A percentile compares a stretch with the other conserved stretches of the same genome.
Evolutionary conservation across 2,888 invertebrate genomes (phyloP).

Genomic region (Microplitis deprimator): DNA sequence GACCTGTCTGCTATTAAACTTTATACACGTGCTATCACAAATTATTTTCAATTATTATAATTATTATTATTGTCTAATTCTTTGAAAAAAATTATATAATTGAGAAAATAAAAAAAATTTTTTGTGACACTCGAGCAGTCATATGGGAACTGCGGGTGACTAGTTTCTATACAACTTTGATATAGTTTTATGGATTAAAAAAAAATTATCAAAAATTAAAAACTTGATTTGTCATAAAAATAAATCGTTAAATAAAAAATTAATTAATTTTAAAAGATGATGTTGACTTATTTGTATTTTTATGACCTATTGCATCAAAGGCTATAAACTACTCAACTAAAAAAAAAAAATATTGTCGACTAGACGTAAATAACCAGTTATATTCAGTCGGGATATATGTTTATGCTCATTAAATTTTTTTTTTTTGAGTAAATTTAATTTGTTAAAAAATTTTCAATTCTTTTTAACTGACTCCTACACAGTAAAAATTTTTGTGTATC

Average conservation of each 20-base stretch:
- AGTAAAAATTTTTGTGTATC: too few relatives aligned
- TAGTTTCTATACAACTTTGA: not conserved
- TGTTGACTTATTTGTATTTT: not conserved
- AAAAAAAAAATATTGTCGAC: not conserved
- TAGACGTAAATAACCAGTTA: not conserved
- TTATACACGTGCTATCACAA: constrained; percentile 41
- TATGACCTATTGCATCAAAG: not conserved
- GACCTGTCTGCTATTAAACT: constrained; percentile 56
- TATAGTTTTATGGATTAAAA: not conserved
- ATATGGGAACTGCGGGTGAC: too few relatives aligned
- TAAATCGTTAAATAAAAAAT: not conserved
- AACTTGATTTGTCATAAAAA: not conserved
- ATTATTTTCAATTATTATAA: constrained; percentile 17
- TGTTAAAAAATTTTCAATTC: too few relatives aligned
- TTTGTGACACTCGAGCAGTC: too few relatives aligned
- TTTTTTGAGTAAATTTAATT: not conserved
- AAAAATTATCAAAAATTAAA: not conserved
- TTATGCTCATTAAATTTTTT: not conserved
- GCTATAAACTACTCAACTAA: not conserved
- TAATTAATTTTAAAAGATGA: not conserved
- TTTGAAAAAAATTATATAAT: too few relatives aligned
- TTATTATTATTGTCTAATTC: not conserved
- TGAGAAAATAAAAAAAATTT: too few relatives aligned
- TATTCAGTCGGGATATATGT: not conserved
- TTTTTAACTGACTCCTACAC: too few relatives aligned